These are phyloP conservation scores for Drosophila kepulauana DNA, from an alignment of 1,140 invertebrate species.

Conservation along the genomic window DNA sequence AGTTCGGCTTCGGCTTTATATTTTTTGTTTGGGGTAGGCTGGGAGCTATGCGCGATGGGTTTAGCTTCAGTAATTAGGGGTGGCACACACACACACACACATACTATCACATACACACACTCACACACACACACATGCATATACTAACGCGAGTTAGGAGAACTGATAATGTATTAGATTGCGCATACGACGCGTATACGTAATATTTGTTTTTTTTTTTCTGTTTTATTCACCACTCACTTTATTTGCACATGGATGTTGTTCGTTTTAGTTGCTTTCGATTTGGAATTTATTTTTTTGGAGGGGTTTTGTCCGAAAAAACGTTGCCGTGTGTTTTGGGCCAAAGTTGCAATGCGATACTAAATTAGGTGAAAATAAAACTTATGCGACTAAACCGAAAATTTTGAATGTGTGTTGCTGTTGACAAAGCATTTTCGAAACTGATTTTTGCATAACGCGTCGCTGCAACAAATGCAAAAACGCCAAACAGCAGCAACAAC, in stretches of 20 bases:
- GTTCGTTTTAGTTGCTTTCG: background rate
- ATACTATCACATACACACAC: background rate
- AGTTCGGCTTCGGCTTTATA: constrained; percentile 2
- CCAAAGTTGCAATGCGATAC: constrained; percentile 62
- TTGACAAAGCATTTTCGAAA: constrained; percentile 84
- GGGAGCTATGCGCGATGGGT: constrained; percentile 21
- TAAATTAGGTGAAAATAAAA: constrained; percentile 73
- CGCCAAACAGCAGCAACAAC: constrained; percentile 41
- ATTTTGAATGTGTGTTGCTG: constrained; percentile 82
- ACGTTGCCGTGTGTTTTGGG: constrained; percentile 45
- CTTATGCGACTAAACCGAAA: constrained; percentile 83
- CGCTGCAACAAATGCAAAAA: constrained; percentile 55
- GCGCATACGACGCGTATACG: constrained; percentile 35
- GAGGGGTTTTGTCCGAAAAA: constrained; percentile 32
- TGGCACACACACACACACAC: constrained; percentile 46
- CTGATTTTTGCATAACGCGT: constrained; percentile 66
- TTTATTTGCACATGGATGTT: constrained; percentile 24
- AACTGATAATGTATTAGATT: constrained; percentile 32
- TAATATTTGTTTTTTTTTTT: background rate
- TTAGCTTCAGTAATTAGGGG: constrained; percentile 67
- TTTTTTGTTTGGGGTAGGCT: background rate
- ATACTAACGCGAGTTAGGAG: constrained; percentile 23
- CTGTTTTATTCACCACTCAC: constrained; percentile 44
- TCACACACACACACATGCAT: background rate
- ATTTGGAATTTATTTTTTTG: background rate